Evolutionary conservation across 2,113 vertebrate species (phyloP).

Genomic region (Rynchops niger): DNA sequence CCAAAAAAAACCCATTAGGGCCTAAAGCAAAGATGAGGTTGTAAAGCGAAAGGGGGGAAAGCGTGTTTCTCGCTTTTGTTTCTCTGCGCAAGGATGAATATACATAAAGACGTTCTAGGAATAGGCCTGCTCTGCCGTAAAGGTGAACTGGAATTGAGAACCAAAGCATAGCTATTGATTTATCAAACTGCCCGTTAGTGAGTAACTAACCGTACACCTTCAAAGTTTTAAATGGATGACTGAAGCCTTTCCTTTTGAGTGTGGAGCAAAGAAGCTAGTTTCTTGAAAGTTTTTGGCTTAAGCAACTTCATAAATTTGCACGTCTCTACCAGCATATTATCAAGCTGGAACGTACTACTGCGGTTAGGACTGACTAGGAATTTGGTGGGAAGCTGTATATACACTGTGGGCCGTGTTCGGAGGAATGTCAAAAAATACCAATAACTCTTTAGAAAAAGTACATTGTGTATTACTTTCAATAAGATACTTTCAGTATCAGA

Average conservation of each 20-base stretch:
- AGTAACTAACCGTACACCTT: not conserved
- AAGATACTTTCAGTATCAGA: too few species aligned
- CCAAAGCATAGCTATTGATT: not conserved
- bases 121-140: not conserved
- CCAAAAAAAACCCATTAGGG: not conserved
- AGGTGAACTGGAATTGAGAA: not conserved
- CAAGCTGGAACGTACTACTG: not conserved
- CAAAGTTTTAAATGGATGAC: not conserved
- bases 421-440: not conserved
- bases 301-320: not conserved
- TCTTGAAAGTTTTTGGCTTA: not conserved
- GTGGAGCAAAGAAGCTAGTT: not conserved
- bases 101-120: not conserved
- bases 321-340: not conserved
- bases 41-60: not conserved
- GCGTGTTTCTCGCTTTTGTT: not conserved
- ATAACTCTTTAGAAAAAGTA: not conserved
- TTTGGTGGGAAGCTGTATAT: not conserved
- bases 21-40: not conserved
- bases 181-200: not conserved
- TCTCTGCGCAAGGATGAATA: not conserved
- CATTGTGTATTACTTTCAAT: not conserved
- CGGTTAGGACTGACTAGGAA: not conserved
- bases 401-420: not conserved
- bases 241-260: not conserved